A percentile compares a stretch with the other conserved stretches of the same genome.
phyloP scores from a whole-genome alignment of 1,140 invertebrate species.

The Caenorhabditis tropicalis region DNA sequence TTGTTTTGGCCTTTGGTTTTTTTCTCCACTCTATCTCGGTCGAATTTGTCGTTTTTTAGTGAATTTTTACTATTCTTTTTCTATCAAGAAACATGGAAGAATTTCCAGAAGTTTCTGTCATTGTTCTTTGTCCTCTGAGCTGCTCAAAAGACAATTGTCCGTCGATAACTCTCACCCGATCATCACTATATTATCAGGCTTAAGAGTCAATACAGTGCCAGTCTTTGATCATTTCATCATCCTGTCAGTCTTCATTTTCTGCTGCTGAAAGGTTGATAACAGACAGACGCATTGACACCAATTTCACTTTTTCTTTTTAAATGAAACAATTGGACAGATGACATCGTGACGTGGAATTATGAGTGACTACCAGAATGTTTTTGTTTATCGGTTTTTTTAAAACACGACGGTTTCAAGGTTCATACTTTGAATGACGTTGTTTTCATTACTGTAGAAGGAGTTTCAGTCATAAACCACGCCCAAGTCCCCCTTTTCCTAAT shows the following conservation, averaged over 20 bases:
- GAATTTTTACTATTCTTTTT: not conserved
- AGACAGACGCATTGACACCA: slow-evolving; percentile 29
- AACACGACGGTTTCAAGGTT: slow-evolving; percentile 6
- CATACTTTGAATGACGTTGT: not conserved
- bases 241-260: not conserved
- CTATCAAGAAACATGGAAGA: not conserved
- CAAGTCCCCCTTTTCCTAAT: not conserved
- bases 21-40: not conserved
- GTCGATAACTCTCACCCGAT: no score
- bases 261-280: not conserved
- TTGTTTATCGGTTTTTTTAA: not conserved
- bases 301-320: not conserved
- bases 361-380: not conserved
- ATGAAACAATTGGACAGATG: not conserved
- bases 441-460: not conserved
- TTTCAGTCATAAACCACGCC: no score
- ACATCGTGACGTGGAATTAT: not conserved
- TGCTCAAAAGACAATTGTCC: no score
- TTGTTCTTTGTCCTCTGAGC: not conserved
- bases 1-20: slow-evolving; percentile 40
- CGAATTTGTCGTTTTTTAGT: not conserved
- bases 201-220: not conserved
- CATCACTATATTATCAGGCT: not conserved
- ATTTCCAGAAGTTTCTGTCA: not conserved
- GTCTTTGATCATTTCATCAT: slow-evolving; percentile 32